phyloP scores from a whole-genome alignment of 2,113 vertebrate genomes.

The Tympanuchus pallidicinctus region DNA sequence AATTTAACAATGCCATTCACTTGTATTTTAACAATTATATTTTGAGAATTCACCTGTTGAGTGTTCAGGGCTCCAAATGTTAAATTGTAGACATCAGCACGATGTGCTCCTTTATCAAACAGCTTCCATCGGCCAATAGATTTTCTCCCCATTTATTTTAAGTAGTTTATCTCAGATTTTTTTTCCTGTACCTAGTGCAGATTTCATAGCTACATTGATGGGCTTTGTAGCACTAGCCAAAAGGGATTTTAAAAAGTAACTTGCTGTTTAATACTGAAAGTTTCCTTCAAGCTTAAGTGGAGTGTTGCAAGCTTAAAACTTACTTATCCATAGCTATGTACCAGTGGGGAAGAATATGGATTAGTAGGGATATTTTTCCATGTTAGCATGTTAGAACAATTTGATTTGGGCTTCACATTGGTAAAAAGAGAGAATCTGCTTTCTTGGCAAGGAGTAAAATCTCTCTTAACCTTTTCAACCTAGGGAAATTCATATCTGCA shows the following conservation, averaged over 20 bases:
- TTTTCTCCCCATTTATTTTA: neutral
- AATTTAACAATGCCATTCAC: neutral
- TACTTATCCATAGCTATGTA: neutral
- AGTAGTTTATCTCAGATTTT: neutral
- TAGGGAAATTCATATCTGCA: neutral
- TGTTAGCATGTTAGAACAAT: neutral
- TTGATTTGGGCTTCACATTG: neutral
- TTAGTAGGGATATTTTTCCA: slow-evolving; percentile 9
- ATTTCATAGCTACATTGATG: neutral
- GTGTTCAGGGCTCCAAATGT: neutral
- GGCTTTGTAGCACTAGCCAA: neutral
- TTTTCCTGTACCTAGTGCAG: neutral
- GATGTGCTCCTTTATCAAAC: neutral
- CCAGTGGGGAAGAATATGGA: neutral
- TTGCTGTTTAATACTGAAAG: neutral
- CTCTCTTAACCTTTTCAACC: neutral
- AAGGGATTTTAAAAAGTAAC: neutral
- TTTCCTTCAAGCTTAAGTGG: neutral
- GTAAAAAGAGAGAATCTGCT: neutral
- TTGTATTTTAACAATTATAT: neutral
- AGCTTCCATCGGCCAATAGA: neutral
- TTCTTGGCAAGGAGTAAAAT: neutral
- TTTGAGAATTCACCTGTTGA: neutral
- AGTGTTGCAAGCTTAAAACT: neutral
- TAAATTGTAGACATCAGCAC: neutral